Conservation (phyloP, 2,113 vertebrate species). For the cattle (Bos taurus) region DNA sequence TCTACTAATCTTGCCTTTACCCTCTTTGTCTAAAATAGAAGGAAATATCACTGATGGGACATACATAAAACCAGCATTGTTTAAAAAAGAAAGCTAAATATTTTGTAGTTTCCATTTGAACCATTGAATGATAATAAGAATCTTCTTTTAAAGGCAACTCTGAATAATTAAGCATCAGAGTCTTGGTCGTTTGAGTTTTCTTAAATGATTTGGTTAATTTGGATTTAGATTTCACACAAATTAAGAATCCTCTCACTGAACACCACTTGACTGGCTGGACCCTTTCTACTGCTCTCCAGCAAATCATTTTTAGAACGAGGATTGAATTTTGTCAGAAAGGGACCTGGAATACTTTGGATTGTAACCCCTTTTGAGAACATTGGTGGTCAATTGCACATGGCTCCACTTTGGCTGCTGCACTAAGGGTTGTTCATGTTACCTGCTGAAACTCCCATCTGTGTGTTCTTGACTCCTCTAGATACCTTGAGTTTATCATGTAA, state of each 20-base stretch:
- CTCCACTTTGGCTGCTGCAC: neutral
- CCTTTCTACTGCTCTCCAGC: neutral
- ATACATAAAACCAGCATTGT: neutral
- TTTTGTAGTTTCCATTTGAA: neutral
- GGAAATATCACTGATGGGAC: neutral
- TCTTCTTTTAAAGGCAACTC: neutral
- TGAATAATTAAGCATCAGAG: neutral
- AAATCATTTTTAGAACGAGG: neutral
- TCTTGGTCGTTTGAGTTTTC: neutral
- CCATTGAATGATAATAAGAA: neutral
- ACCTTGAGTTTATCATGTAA: neutral
- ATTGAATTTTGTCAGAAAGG: neutral
- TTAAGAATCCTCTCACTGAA: neutral
- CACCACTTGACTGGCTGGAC: neutral
- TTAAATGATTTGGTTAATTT: neutral
- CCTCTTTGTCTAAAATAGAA: neutral
- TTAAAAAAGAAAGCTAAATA: neutral
- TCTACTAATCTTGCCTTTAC: neutral
- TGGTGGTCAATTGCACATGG: rapidly evolving
- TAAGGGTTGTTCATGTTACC: neutral
- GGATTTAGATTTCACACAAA: neutral
- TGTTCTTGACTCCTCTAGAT: neutral
- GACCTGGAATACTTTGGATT: neutral
- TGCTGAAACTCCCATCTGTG: neutral
- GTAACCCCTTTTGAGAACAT: neutral